These are phyloP conservation scores for Stenichneumon culpator DNA, from an alignment of 2,888 invertebrate genomes.

Conservation along the genomic window DNA sequence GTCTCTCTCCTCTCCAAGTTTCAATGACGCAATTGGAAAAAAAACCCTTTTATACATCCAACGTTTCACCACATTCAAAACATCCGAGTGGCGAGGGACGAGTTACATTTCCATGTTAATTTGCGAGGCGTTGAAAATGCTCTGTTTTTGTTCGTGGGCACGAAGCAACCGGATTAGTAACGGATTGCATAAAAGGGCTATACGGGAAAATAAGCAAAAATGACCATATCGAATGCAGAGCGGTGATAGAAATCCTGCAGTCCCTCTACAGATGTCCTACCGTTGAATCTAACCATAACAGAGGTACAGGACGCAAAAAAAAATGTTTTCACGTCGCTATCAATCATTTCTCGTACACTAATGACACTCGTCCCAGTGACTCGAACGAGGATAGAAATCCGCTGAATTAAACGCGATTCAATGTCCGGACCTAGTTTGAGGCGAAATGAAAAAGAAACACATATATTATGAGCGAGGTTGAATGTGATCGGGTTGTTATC, in stretches of 20 bases:
- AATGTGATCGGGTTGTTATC: background rate
- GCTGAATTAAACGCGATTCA: conserved; percentile 25
- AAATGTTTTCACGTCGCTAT: conserved; percentile 32
- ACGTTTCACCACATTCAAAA: background rate
- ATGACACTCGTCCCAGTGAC: conserved; percentile 5
- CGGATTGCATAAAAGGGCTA: conserved; percentile 7
- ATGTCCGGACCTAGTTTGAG: background rate
- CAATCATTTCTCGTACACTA: conserved; percentile 13
- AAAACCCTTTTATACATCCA: background rate
- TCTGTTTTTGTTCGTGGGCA: background rate
- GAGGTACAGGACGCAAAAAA: conserved; percentile 20
- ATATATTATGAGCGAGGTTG: background rate
- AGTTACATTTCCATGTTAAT: background rate
- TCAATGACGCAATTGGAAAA: background rate
- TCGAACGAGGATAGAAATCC: conserved; percentile 9
- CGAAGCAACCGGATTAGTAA: conserved; percentile 19
- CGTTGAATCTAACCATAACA: conserved; percentile 18
- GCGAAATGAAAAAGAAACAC: background rate
- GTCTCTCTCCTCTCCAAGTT: background rate
- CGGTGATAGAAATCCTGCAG: background rate
- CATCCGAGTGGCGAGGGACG: background rate
- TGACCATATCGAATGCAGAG: background rate
- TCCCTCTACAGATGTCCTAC: background rate
- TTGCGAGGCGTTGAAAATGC: background rate
- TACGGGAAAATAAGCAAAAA: background rate